Conservation (phyloP, 2,113 vertebrate species). For the Callipepla squamata region DNA sequence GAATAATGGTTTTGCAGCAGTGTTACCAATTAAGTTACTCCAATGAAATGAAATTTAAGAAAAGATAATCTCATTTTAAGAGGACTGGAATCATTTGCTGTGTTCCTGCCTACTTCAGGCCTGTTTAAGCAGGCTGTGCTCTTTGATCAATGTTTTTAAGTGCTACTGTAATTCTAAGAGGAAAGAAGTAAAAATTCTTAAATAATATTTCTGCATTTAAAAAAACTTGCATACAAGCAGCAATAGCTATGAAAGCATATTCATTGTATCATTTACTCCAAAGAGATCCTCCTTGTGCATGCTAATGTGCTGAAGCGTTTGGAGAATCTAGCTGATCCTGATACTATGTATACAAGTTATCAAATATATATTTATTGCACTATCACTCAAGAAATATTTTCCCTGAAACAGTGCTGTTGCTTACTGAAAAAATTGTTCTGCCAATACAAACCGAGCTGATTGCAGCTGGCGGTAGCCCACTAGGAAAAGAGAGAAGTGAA, state of each 20-base stretch:
- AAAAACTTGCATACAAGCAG: neutral
- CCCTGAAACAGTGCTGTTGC: neutral
- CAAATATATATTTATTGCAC: neutral
- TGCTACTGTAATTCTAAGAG: neutral
- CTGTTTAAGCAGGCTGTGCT: neutral
- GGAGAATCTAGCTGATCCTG: neutral
- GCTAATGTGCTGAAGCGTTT: neutral
- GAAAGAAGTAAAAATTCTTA: neutral
- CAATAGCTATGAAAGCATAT: neutral
- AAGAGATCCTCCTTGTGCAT: neutral
- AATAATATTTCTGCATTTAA: neutral
- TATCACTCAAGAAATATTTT: slow-evolving; percentile 6
- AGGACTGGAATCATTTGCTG: neutral
- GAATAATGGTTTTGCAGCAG: neutral
- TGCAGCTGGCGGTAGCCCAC: neutral
- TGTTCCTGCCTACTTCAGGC: neutral
- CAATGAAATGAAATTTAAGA: neutral
- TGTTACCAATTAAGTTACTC: neutral
- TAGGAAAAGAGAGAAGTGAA: neutral
- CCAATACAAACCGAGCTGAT: neutral
- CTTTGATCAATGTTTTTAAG: neutral
- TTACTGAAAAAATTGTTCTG: neutral
- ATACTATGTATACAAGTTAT: neutral
- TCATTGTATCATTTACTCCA: neutral
- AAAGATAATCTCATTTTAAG: neutral